Evolutionary conservation across 2,797 vertebrate species (phyloP).

Genomic region (Capromys pilorides): DNA sequence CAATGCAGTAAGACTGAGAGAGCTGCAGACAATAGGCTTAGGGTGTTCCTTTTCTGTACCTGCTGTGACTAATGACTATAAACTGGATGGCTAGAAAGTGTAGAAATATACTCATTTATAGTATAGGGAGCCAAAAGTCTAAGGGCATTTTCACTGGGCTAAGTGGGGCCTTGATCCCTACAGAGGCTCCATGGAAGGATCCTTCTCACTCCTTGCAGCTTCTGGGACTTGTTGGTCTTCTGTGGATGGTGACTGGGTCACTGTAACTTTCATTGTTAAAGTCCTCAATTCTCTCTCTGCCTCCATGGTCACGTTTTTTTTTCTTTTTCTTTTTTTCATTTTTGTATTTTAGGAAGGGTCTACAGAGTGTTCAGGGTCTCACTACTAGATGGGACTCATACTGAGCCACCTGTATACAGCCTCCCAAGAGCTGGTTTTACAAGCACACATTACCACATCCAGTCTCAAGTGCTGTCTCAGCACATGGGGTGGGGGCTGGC

Average conservation of each 20-base stretch:
- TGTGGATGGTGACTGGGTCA: neutral
- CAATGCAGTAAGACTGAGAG: neutral
- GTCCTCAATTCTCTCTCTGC: neutral
- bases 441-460: no score
- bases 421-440: no score
- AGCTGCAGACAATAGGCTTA: accelerated
- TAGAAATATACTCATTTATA: neutral
- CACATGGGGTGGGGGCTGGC: no score
- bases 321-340: no score
- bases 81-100: neutral
- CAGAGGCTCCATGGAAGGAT: neutral
- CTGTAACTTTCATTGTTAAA: neutral
- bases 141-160: neutral
- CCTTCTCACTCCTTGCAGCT: neutral
- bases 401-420: no score
- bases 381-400: no score
- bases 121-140: neutral
- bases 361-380: no score
- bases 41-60: neutral
- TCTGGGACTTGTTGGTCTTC: accelerated
- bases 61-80: neutral
- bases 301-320: neutral
- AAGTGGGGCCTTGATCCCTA: neutral
- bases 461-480: no score
- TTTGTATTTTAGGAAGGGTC: no score